A percentile compares a stretch with the other conserved stretches of the same genome.
phyloP scores from a whole-genome alignment of 2,888 invertebrate genomes.

The Limnephilus rhombicus region DNA sequence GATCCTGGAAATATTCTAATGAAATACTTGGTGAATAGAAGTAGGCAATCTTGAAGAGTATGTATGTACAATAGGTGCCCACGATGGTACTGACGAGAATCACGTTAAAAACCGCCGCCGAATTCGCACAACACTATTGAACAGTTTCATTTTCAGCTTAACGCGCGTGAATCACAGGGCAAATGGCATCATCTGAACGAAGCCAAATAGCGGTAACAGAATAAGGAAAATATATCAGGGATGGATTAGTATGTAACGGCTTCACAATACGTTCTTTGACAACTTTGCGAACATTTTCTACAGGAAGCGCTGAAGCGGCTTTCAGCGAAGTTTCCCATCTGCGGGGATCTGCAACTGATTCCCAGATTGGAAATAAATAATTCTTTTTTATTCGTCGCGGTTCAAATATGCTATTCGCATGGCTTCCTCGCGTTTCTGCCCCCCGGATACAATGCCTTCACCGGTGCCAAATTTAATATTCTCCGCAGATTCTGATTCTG shows the following conservation, averaged over 20 bases:
- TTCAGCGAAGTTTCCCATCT: slow-evolving; percentile 43
- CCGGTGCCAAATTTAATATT: slow-evolving; percentile 64
- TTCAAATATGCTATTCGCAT: slow-evolving; percentile 59
- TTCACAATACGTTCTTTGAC: slow-evolving; percentile 65
- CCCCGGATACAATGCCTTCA: slow-evolving; percentile 55
- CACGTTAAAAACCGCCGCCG: neutral
- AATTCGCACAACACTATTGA: too few relatives aligned
- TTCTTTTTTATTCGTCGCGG: slow-evolving; percentile 60
- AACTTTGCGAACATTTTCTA: slow-evolving; percentile 61
- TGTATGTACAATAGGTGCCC: too few relatives aligned
- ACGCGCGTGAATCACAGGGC: neutral
- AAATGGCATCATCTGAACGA: neutral
- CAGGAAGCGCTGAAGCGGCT: slow-evolving; percentile 41
- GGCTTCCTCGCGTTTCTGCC: slow-evolving; percentile 55
- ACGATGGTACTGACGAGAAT: too few relatives aligned
- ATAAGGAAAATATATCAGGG: slow-evolving; percentile 59
- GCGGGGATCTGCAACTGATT: slow-evolving; percentile 65
- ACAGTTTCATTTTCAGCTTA: neutral
- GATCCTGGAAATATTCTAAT: too few relatives aligned
- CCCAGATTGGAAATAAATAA: slow-evolving; percentile 64
- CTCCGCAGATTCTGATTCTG: slow-evolving; percentile 61
- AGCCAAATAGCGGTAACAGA: slow-evolving; percentile 42
- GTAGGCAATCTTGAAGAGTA: too few relatives aligned
- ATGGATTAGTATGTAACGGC: slow-evolving; percentile 64
- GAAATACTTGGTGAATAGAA: too few relatives aligned